Conservation (phyloP, 2,888 invertebrate species). For the Eueremaeus valkanovi region DNA sequence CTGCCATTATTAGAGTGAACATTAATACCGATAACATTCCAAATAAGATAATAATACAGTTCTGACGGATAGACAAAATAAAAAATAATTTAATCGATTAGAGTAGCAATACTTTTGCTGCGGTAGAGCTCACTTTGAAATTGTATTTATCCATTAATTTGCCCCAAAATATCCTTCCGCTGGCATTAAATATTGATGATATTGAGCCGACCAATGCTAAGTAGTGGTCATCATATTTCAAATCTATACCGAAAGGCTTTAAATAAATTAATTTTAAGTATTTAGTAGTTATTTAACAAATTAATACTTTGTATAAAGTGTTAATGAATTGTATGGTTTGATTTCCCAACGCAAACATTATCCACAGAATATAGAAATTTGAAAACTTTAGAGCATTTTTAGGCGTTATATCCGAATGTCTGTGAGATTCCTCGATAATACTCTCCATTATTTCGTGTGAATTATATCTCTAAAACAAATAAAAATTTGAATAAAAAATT, state of each 20-base stretch:
- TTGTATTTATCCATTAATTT: slow-evolving; percentile 53
- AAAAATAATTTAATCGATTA: slow-evolving; percentile 39
- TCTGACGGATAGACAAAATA: no score
- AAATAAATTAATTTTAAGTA: slow-evolving; percentile 37
- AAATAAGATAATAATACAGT: slow-evolving; percentile 47
- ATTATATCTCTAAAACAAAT: not conserved
- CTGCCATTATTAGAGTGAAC: slow-evolving; percentile 48
- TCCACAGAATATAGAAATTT: slow-evolving; percentile 52
- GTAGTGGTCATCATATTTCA: slow-evolving; percentile 56
- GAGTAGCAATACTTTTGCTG: slow-evolving; percentile 31
- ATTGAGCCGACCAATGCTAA: slow-evolving; percentile 55
- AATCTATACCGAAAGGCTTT: slow-evolving; percentile 53
- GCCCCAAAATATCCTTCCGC: slow-evolving; percentile 56
- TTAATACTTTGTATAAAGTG: slow-evolving; percentile 52
- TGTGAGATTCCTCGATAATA: not conserved
- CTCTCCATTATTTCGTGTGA: not conserved
- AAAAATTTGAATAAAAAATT: not conserved
- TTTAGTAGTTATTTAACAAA: not conserved
- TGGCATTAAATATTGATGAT: slow-evolving; percentile 55
- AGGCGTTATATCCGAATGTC: slow-evolving; percentile 43
- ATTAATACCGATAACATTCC: slow-evolving; percentile 44
- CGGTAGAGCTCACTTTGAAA: slow-evolving; percentile 48
- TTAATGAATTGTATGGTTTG: slow-evolving; percentile 51
- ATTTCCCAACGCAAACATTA: slow-evolving; percentile 51
- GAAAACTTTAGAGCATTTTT: slow-evolving; percentile 48